These are phyloP conservation scores for Phrynosoma blainvillii DNA, from an alignment of 2,113 vertebrate species.

Conservation along the genomic window DNA sequence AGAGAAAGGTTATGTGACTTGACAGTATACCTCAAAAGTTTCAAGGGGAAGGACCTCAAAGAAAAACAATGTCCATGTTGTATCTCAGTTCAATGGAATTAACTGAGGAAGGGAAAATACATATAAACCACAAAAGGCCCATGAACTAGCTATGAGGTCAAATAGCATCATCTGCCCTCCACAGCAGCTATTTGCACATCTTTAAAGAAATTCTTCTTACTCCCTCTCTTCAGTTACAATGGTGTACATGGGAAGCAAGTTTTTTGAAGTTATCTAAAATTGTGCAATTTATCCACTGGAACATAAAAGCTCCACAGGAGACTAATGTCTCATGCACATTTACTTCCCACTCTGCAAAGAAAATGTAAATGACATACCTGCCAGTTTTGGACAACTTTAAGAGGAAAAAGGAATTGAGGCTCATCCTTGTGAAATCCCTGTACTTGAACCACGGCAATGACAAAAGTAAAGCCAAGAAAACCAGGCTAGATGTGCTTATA, in stretches of 20 bases:
- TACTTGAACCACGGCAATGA: neutral
- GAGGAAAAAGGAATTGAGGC: neutral
- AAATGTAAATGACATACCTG: neutral
- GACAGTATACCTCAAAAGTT: neutral
- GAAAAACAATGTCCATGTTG: neutral
- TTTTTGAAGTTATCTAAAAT: neutral
- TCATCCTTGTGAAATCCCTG: neutral
- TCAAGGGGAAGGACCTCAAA: neutral
- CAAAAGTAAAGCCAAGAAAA: conserved; percentile 19
- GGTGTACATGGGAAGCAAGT: neutral
- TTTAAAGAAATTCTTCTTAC: neutral
- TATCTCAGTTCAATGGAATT: neutral
- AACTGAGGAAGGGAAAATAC: neutral
- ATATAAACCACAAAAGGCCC: neutral
- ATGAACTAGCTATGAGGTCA: neutral
- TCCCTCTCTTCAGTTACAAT: neutral
- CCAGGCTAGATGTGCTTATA: conserved; percentile 18
- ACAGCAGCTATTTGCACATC: neutral
- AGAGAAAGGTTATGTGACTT: neutral
- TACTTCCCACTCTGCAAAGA: neutral
- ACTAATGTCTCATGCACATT: neutral
- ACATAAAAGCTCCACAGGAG: neutral
- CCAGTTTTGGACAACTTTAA: neutral
- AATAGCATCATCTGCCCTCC: neutral
- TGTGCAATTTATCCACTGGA: neutral